Evolutionary conservation across 2,113 vertebrate genomes (phyloP).

Genomic region (Chaetodon auriga): DNA sequence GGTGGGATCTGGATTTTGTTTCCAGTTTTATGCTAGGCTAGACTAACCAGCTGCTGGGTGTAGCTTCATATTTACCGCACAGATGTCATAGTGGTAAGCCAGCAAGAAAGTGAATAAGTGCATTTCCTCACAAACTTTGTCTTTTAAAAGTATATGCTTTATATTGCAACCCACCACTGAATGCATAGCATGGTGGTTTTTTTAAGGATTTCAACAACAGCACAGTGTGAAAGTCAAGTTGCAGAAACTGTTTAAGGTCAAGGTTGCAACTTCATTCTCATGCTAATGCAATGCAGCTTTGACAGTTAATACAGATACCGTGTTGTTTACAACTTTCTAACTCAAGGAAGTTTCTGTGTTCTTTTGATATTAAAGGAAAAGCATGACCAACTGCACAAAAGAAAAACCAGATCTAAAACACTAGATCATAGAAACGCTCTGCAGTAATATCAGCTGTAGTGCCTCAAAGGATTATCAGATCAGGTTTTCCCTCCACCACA

Average conservation of each 20-base stretch:
- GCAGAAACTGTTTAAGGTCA: background rate
- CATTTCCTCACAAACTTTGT: background rate
- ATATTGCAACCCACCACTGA: background rate
- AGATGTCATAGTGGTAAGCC: background rate
- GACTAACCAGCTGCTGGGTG: background rate
- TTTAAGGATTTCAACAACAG: background rate
- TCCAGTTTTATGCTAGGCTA: background rate
- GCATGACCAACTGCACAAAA: background rate
- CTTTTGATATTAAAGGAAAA: conserved; percentile 11
- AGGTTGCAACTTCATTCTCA: background rate
- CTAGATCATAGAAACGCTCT: background rate
- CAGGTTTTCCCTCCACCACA: background rate
- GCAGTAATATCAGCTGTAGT: background rate
- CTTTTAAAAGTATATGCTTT: background rate
- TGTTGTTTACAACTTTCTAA: background rate
- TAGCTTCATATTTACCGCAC: background rate
- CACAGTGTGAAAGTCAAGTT: background rate
- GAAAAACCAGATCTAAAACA: background rate
- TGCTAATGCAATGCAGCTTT: background rate
- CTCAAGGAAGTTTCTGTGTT: background rate
- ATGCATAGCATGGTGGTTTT: background rate
- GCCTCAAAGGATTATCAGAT: too few relatives aligned
- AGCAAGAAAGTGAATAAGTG: background rate
- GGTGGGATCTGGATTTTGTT: background rate
- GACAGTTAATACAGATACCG: background rate